phyloP scores from a whole-genome alignment of 30 jellyfish, hydroid and myxozoan genomes.

The Mastigias papua region DNA sequence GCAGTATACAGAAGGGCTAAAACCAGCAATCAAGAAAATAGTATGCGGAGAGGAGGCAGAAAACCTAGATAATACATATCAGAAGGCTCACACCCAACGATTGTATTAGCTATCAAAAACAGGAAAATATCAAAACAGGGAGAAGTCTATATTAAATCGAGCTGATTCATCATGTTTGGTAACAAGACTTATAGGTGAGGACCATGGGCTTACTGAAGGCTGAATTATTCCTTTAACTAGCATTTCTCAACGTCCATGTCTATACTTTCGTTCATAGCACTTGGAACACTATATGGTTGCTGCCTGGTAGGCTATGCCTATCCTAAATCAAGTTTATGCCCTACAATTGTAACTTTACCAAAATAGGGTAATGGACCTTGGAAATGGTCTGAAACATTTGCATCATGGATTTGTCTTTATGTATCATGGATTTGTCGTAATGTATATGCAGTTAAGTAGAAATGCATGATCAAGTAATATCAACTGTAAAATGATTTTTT shows the following conservation, averaged over 20 bases:
- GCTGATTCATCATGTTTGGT: not conserved
- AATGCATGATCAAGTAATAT: no score
- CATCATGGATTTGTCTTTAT: no score
- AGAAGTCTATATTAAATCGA: not conserved
- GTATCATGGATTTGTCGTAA: no score
- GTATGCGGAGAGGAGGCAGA: not conserved
- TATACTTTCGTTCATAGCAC: slow-evolving; percentile 6
- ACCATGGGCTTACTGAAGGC: slow-evolving; percentile 70
- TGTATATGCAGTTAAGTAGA: no score
- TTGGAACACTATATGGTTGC: slow-evolving; percentile 57
- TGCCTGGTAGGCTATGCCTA: not conserved
- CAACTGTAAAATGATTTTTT: no score
- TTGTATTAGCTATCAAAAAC: not conserved
- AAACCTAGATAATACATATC: not conserved
- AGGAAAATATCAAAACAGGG: not conserved
- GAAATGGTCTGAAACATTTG: no score
- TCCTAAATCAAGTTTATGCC: not conserved
- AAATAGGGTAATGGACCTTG: no score
- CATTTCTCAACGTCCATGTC: slow-evolving; percentile 45
- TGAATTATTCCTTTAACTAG: slow-evolving; percentile 13
- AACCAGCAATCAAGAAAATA: slow-evolving; percentile 2
- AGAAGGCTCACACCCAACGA: slow-evolving; percentile 1
- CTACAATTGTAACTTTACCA: not conserved
- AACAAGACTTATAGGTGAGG: slow-evolving; percentile 41
- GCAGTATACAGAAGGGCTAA: not conserved